A percentile compares a stretch with the other conserved stretches of the same genome.
These are phyloP conservation scores for Dryoscopus gambensis DNA, from an alignment of 2,113 vertebrate genomes.

Conservation along the genomic window DNA sequence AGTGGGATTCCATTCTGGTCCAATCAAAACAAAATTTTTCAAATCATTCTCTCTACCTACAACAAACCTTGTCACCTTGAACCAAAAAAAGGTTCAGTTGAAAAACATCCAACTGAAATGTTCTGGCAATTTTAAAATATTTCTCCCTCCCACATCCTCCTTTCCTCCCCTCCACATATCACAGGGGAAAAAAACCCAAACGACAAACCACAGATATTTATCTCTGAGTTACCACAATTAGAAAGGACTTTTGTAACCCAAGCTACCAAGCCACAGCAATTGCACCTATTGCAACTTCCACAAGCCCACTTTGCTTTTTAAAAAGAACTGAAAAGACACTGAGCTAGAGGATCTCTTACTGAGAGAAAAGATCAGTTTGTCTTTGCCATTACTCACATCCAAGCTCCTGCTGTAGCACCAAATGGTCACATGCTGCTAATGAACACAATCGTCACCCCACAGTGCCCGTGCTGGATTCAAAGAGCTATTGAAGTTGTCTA, in stretches of 20 bases:
- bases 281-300: not conserved
- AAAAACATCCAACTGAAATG: not conserved
- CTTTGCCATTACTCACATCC: not conserved
- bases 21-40: not conserved
- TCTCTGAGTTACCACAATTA: not conserved
- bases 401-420: not conserved
- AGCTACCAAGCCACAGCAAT: not conserved
- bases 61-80: not conserved
- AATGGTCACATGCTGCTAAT: not conserved
- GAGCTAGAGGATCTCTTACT: not conserved
- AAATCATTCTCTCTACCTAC: not conserved
- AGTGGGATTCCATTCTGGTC: not conserved
- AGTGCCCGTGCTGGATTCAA: not conserved
- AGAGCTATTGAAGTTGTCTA: not conserved
- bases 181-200: not conserved
- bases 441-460: not conserved
- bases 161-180: not conserved
- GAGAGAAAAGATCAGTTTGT: not conserved
- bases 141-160: accelerated
- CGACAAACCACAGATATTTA: not conserved
- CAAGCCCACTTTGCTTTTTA: not conserved
- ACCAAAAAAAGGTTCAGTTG: not conserved
- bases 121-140: not conserved
- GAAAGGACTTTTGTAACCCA: not conserved
- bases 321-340: not conserved